These are phyloP conservation scores for Pelobates fuscus DNA, from an alignment of 2,113 vertebrate genomes.

Conservation along the genomic window DNA sequence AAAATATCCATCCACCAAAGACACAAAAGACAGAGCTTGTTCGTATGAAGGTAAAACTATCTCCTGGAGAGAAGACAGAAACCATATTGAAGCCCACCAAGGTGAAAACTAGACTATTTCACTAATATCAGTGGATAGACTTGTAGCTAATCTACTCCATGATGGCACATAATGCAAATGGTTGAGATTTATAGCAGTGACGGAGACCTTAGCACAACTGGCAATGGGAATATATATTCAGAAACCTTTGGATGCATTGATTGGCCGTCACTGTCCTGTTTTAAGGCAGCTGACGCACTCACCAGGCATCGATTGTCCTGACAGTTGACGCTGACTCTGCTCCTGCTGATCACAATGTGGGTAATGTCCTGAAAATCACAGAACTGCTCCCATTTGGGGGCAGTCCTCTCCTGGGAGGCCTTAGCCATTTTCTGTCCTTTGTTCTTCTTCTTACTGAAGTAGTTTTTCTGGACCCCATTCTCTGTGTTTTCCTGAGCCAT, in stretches of 20 bases:
- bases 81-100: neutral
- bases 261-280: too few species aligned
- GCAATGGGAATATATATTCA: too few species aligned
- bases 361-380: conserved; percentile 89
- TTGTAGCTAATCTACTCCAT: too few species aligned
- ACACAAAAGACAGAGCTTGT: conserved; percentile 77
- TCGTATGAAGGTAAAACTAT: conserved; percentile 70
- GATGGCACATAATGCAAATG: too few species aligned
- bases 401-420: conserved; percentile 28
- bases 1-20: conserved; percentile 89
- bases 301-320: conserved; percentile 88
- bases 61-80: conserved; percentile 67
- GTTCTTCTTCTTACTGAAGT: conserved; percentile 48
- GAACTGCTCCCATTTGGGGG: conserved; percentile 70
- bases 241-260: too few species aligned
- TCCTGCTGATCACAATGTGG: conserved; percentile 73
- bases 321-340: conserved; percentile 73
- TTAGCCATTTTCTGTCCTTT: conserved; percentile 53
- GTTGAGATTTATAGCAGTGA: too few species aligned
- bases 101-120: too few species aligned
- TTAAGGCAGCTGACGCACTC: too few species aligned
- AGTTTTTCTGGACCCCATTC: neutral
- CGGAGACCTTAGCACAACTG: too few species aligned
- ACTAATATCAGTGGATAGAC: too few species aligned
- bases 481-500: neutral